Evolutionary conservation across 2,888 invertebrate species (phyloP), one percentile per base, ranked within the genome.

Genomic region (Neelides folsomi): DNA sequence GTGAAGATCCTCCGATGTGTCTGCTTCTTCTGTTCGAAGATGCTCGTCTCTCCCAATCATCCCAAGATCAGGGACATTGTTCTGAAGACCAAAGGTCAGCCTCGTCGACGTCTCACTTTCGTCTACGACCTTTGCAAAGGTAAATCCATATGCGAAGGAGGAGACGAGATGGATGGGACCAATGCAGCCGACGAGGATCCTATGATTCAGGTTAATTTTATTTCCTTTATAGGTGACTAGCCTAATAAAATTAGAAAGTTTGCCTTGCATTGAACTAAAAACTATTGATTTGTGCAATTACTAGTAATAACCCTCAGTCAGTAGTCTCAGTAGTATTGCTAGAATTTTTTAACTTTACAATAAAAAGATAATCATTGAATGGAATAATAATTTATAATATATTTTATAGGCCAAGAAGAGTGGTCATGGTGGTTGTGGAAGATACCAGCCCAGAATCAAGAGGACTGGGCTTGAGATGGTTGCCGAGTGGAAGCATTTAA

Each of bases 81-180:
- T 0, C 80, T 86, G 77, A 97, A 97, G 72, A 89, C 94, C 1
- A 93, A 93, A 74, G 93, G 93, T 2, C 93, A 95, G 67, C 92
- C 94, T 0, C 79, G 97, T 54, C 93, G 94, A 71, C 78, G 98
- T 51, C 74, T 99, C 54, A 84, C 89, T 1, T 88, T 92, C 73
- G 88, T 98, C 0, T 98, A 98, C 72, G 98, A 98, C 70, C 73
- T 98, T 34, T 98, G 97, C 72, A 98, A 98, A 74, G 87, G 90
- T 7, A 95, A 95, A 73, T 90, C 88, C 64, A 87, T 97, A 68
- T 99, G 98, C 72, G 97, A 97, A 71, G 95, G 95, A 56, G 95
- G 94, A 56, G 95, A 95, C 71, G 97, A 95, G 71, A 90, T 94
- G 85, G 94, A 95, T 67, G 78, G 88, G 52, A 81, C 81, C 1